Percentiles rank a stretch among this genome's conserved stretches.
These are phyloP conservation scores for Arrhamphus sclerolepis DNA, from an alignment of 2,797 vertebrate genomes.

Conservation along the genomic window DNA sequence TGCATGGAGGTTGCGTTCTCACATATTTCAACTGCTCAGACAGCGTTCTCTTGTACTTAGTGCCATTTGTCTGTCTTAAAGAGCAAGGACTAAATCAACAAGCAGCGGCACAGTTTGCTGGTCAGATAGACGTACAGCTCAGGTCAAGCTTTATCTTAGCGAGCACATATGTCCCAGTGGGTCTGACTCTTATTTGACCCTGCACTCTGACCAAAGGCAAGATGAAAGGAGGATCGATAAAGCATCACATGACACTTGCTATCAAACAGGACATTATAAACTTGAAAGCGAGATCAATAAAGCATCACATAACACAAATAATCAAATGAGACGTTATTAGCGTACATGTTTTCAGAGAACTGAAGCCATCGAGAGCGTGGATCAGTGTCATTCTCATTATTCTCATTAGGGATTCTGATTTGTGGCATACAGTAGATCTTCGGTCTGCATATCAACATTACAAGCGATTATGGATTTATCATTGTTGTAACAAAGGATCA, in stretches of 20 bases:
- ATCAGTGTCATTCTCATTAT: slow-evolving; percentile 22
- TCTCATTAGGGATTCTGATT: slow-evolving; percentile 39
- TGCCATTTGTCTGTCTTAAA: slow-evolving; percentile 7
- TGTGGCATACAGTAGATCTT: slow-evolving; percentile 29
- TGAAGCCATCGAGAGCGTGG: slow-evolving; percentile 12
- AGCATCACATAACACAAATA: not conserved
- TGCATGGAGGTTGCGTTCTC: slow-evolving; percentile 29
- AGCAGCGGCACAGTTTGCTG: not conserved
- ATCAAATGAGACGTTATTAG: too few species aligned
- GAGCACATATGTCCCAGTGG: slow-evolving; percentile 9
- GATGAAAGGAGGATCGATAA: slow-evolving; percentile 22
- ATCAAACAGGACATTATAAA: slow-evolving; percentile 19
- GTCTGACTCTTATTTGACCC: slow-evolving; percentile 11
- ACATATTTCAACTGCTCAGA: slow-evolving; percentile 18
- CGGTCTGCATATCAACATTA: slow-evolving; percentile 35
- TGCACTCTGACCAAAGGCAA: slow-evolving; percentile 5
- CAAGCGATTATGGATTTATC: slow-evolving; percentile 48
- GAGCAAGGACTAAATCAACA: not conserved
- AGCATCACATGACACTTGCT: slow-evolving; percentile 15
- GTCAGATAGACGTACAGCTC: not conserved
- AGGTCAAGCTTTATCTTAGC: slow-evolving; percentile 3
- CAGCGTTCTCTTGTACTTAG: slow-evolving; percentile 10
- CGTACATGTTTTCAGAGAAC: too few species aligned
- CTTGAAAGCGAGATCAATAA: not conserved
- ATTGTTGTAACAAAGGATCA: slow-evolving; percentile 46